A percentile compares a stretch with the other conserved stretches of the same genome.
Conservation (phyloP, 2,888 invertebrate genomes). For the Stenolophus ochropezus region DNA sequence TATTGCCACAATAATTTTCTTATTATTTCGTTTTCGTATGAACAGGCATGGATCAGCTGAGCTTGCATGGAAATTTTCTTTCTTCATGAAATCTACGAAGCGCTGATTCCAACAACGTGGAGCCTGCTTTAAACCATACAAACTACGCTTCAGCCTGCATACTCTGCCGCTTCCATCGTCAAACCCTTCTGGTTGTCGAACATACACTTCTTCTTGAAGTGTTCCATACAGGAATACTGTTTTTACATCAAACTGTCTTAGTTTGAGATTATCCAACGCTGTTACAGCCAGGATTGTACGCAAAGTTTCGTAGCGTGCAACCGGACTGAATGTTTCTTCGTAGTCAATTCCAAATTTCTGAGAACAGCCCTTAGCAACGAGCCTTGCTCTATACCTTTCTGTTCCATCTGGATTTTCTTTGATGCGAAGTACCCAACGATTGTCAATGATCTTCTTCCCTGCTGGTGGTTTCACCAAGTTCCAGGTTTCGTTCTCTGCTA, state of each 20-base stretch:
- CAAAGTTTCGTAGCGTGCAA: conserved; percentile 59
- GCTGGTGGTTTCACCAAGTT: conserved; percentile 58
- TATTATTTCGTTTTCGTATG: conserved; percentile 56
- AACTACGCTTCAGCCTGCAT: conserved; percentile 67
- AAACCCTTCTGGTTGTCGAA: conserved; percentile 68
- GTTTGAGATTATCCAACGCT: conserved; percentile 60
- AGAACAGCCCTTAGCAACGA: conserved; percentile 61
- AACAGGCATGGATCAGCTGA: conserved; percentile 67
- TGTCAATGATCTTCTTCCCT: conserved; percentile 49
- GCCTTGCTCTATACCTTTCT: conserved; percentile 63
- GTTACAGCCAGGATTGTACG: conserved; percentile 61
- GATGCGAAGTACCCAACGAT: conserved; percentile 60
- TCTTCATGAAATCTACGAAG: conserved; percentile 65
- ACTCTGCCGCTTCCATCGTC: conserved; percentile 65
- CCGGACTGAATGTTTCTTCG: conserved; percentile 64
- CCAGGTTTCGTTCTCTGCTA: conserved; percentile 64
- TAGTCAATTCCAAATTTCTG: conserved; percentile 62
- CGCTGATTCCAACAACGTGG: conserved; percentile 68
- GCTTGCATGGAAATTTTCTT: conserved; percentile 64
- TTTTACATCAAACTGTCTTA: conserved; percentile 52
- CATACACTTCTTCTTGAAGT: conserved; percentile 66
- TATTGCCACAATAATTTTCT: conserved; percentile 65
- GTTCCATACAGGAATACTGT: conserved; percentile 65
- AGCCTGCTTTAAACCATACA: too few species aligned
- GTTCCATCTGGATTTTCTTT: conserved; percentile 61